Base-by-base conservation (phyloP, 2,113 vertebrate genomes). In the Seriola rivoliana region DNA sequence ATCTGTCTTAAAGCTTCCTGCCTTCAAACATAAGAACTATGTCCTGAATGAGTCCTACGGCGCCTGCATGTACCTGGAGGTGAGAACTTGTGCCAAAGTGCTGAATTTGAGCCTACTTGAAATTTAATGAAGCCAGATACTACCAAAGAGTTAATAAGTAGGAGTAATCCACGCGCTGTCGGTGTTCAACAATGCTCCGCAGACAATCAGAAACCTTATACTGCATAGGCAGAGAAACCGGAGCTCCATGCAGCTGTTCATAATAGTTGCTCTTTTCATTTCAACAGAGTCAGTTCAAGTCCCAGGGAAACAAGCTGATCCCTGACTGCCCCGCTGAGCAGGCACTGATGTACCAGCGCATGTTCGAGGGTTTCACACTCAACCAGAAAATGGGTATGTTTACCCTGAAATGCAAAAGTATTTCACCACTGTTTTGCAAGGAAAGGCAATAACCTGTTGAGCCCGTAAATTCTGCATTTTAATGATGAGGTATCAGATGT, bases 11-110 rank as follows among this genome's bases (percentile, higher is more conserved):
- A 64, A 96, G 95, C 80, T 96, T 5, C 95, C 95, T 9, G 5
- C 93, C 5, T 95, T 96, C 82, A 93, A 94, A 81, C 84, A 88
- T 14, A 93, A 93, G 21, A 44, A 92, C 14, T 34, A 46, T 0
- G 12, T 93, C 32, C 34, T 96, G 58, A 95, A 95, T 42, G 95
- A 96, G 85, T 96, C 95, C 2, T 88, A 54, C 1, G 95, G 40
- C 5, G 94, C 80, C 21, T 95, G 95, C 75, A 2, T 95, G 57
- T 96, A 92, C 84, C 90, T 96, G 86, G 95, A 95, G 95, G 95
- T 96, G 86, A 94, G 89, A 63, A 58, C 59, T 50, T 48, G 4
- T 46, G 8, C 10, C 2, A 42, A 11, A 23, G 16, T 23, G 13
- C 19, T 19, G 4, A 40, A 40, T 32, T 48, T 75, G n/a, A 10